Evolutionary conservation across 2,888 invertebrate genomes (phyloP).

Genomic region (Sinhomidia bicolor): DNA sequence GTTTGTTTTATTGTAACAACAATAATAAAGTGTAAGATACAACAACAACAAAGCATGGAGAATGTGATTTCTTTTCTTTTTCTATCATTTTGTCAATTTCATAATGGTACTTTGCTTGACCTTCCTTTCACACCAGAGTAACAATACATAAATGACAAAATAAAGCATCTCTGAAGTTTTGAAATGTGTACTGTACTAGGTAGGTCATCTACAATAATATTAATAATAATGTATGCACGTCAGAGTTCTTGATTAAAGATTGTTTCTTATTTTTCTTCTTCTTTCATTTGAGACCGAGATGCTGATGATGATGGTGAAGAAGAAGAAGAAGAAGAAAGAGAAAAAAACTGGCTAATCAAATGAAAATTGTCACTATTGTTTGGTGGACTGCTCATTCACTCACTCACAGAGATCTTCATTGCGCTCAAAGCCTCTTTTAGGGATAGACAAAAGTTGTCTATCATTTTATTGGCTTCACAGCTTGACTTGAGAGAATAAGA

Average conservation of each 20-base stretch:
- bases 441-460: conserved; percentile 34
- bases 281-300: not conserved
- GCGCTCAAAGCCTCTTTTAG: not conserved
- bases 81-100: conserved; percentile 9
- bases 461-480: conserved; percentile 50
- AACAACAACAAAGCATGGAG: not conserved
- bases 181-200: conserved; percentile 5
- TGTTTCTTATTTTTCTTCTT: not conserved
- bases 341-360: conserved; percentile 50
- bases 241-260: conserved; percentile 14
- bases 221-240: not conserved
- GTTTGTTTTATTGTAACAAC: conserved; percentile 26
- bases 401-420: conserved; percentile 26
- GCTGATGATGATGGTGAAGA: too few relatives aligned
- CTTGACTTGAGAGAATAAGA: conserved; percentile 26
- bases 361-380: conserved; percentile 59
- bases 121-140: conserved; percentile 35
- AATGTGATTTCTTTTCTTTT: not conserved
- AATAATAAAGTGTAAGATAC: not conserved
- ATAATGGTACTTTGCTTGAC: conserved; percentile 1
- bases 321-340: too few relatives aligned
- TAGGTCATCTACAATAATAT: not conserved
- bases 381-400: conserved; percentile 56
- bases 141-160: too few relatives aligned
- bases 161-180: conserved; percentile 29